Percentiles rank a stretch among this genome's conserved stretches.
Conservation (phyloP, 2,888 invertebrate genomes). For the Neocrepidodera transversa region DNA sequence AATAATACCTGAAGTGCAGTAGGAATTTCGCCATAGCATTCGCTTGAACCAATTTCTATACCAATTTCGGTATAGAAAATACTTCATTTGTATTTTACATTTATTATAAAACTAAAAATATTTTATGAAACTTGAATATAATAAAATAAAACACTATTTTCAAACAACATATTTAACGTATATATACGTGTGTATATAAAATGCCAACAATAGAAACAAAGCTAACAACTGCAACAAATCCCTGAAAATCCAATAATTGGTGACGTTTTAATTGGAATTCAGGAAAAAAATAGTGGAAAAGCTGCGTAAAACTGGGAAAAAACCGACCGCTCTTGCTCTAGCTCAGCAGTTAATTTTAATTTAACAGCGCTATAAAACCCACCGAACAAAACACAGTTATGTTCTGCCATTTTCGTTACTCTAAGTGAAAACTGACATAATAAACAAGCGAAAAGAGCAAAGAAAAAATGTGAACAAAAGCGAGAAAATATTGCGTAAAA, state of each 20-base stretch:
- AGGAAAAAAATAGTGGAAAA: background rate
- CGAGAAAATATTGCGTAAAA: too few relatives aligned
- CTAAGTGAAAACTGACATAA: background rate
- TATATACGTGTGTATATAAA: background rate
- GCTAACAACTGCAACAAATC: constrained; percentile 10
- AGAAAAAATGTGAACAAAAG: constrained; percentile 3
- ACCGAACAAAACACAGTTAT: constrained; percentile 16
- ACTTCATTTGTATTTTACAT: too few relatives aligned
- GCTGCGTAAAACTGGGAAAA: background rate
- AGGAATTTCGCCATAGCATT: too few relatives aligned
- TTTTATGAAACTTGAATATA: too few relatives aligned
- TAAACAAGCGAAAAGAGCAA: constrained; percentile 1
- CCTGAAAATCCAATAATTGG: constrained; percentile 14
- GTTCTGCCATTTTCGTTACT: constrained; percentile 1
- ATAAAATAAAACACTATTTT: too few relatives aligned
- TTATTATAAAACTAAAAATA: too few relatives aligned
- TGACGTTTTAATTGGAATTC: constrained; percentile 21
- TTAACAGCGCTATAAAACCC: constrained; percentile 18
- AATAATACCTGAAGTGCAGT: too few relatives aligned
- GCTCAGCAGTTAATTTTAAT: constrained; percentile 23
- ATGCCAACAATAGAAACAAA: constrained; percentile 1
- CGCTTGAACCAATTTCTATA: too few relatives aligned
- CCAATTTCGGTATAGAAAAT: too few relatives aligned
- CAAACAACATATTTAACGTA: background rate
- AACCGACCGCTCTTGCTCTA: constrained; percentile 13